Base-by-base conservation (phyloP, 1,140 invertebrate species). In the Eulimnadia texana region DNA sequence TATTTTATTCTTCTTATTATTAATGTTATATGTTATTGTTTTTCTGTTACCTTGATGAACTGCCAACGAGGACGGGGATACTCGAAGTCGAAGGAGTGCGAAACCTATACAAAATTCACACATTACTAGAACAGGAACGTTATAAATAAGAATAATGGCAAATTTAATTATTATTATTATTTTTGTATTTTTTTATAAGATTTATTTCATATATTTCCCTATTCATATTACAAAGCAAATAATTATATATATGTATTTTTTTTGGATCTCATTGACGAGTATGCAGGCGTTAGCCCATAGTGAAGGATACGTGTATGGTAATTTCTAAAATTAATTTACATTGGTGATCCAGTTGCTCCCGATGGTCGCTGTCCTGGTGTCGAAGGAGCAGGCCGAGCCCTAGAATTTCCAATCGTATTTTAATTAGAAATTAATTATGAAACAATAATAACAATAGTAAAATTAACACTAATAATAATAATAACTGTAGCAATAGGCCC, bases 31-130 rank as follows among this genome's bases (percentile, higher is more conserved):
- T 42, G 16, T 42, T 6, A 6, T 9, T 42, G 6, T 42, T 42
- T 42, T 42, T 42, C 16, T 16, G 24, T 28, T 65, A 65, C 64
- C 64, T 65, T 47, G 49, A 62, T 33, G 60, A 61, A 27, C 50
- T 33, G 50, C 55, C 59, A 50, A 55, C 63, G 16, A 60, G 51
- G 29, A 65, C 61, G 23, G 64, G 64, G 59, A 65, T 65, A 51
- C 57, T 65, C n/a, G 64, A 65, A 23, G 64, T 64, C 20, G 64
- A 65, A 52, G 64, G 64, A 33, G 64, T 65, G 33, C 64, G 61
- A 59, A 62, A 65, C 55, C 64, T 65, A 57, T 24, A 29, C 22
- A 10, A 61, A 22, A 51, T 54, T 33, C 25, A 29, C 55, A 55
- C 1, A 55, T 25, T 19, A 61, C 27, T 13, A 54, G 20, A 27